A percentile compares a stretch with the other conserved stretches of the same genome.
These are phyloP conservation scores for Centrocercus urophasianus DNA, from an alignment of 2,113 vertebrate genomes.

Conservation along the genomic window DNA sequence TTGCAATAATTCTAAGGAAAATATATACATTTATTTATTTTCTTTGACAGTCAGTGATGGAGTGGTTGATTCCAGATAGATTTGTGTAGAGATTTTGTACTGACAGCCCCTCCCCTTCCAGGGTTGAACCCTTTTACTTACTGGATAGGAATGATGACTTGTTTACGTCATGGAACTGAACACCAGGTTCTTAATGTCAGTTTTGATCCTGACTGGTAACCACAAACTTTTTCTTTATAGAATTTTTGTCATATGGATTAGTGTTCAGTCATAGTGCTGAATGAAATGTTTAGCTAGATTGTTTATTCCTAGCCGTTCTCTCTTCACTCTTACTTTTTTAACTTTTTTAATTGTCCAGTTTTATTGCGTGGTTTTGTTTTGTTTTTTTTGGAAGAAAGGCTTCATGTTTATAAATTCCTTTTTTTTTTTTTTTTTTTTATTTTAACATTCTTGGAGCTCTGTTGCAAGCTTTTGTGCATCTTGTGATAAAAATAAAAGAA, in stretches of 20 bases:
- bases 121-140: neutral
- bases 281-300: neutral
- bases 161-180: neutral
- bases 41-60: neutral
- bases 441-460: neutral
- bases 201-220: neutral
- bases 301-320: neutral
- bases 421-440: neutral
- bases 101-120: neutral
- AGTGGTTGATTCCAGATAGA: neutral
- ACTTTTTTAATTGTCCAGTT: neutral
- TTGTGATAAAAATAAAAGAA: constrained; percentile 33
- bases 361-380: neutral
- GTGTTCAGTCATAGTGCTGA: neutral
- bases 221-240: neutral
- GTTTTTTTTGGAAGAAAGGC: neutral
- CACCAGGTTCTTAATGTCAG: neutral
- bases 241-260: neutral
- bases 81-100: neutral
- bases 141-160: neutral
- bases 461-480: neutral
- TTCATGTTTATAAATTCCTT: neutral
- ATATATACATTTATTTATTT: neutral
- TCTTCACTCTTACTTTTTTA: neutral
- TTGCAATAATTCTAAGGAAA: neutral